Evolutionary conservation across 2,888 invertebrate species (phyloP), one percentile per base, ranked within the genome.

Genomic region (Crossocerus cetratus): DNA sequence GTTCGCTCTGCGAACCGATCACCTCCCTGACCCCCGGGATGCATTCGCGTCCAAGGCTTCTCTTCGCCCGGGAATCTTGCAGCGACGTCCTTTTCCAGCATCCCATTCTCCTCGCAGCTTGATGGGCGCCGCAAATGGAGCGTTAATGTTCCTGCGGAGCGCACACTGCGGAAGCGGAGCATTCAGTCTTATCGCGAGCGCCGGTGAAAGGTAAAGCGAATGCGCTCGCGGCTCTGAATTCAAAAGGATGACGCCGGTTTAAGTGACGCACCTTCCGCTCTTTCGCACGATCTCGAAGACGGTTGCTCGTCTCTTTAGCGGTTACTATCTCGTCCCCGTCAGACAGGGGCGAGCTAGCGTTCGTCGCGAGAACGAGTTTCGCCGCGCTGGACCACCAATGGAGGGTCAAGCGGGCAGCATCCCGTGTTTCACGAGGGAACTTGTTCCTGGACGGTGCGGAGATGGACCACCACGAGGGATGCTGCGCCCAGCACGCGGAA

Each of bases 401-500:
- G 66, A 59, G 63, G 72, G 72, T 74, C 65, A 32, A 32, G 63
- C 43, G 13, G 44, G 45, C 54, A 65, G 32, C 61, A 20, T 61
- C 58, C 60, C 8, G 32, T 32, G 8, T 32, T 32, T 59, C 61
- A 23, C 3, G 23, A 21, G 32, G 60, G 49, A 81, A 81, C 81
- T 61, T 57, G 81, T 81, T 80, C 67, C 56, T 22, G n/a, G n/a
- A 11, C 32, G 42, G 58, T 59, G 44, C 32, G 45, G 42, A 18
- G 23, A 56, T 8, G 81, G 79, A 79, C 79, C 84, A 69, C 60
- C 71, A 57, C 55, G 70, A 74, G 78, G 78, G 82, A 83, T 83
- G 77, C 72, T 78, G 81, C 71, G 68, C 66, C 77, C 1, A 32
- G 32, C 69, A 63, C 62, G 67, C 62, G 56, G 64, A 54, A 45